phyloP scores from a whole-genome alignment of 2,797 vertebrate species.

The Melanotaenia pygmaea region DNA sequence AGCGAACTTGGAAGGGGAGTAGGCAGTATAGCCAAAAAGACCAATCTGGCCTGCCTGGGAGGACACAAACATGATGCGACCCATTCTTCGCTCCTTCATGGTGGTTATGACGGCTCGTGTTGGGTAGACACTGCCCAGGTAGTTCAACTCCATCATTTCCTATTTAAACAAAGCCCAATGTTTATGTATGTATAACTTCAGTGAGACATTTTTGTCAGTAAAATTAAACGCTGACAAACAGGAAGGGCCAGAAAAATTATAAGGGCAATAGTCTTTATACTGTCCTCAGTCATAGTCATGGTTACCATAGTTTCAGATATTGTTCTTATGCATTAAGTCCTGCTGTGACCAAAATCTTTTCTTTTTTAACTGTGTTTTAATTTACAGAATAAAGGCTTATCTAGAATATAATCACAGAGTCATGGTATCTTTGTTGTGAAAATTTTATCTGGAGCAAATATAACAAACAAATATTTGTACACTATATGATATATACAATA shows the following conservation, averaged over 20 bases:
- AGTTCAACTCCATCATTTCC: constrained; percentile 97
- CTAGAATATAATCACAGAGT: not conserved
- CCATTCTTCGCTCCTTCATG: constrained; percentile 98
- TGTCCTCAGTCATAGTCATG: not conserved
- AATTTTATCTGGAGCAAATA: not conserved
- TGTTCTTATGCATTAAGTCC: no score
- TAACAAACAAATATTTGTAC: not conserved
- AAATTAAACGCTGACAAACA: not conserved
- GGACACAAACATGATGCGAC: constrained; percentile 95
- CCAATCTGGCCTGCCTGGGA: constrained; percentile 97
- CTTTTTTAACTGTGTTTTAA: no score
- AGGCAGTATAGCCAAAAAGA: constrained; percentile 94
- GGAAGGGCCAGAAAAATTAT: not conserved
- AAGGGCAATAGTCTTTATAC: not conserved
- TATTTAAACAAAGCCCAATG: constrained; percentile 56
- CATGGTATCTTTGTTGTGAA: not conserved
- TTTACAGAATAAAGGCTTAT: not conserved
- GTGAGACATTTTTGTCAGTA: not conserved
- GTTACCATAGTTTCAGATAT: not conserved
- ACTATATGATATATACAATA: not conserved
- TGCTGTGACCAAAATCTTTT: not conserved
- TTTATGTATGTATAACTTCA: constrained; percentile 5
- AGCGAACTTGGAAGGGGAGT: constrained; percentile 96
- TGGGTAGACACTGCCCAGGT: constrained; percentile 96
- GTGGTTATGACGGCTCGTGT: constrained; percentile 93